Percentiles rank a stretch among this genome's conserved stretches.
Conservation (phyloP, 2,113 vertebrate species). For the Corapipo altera region DNA sequence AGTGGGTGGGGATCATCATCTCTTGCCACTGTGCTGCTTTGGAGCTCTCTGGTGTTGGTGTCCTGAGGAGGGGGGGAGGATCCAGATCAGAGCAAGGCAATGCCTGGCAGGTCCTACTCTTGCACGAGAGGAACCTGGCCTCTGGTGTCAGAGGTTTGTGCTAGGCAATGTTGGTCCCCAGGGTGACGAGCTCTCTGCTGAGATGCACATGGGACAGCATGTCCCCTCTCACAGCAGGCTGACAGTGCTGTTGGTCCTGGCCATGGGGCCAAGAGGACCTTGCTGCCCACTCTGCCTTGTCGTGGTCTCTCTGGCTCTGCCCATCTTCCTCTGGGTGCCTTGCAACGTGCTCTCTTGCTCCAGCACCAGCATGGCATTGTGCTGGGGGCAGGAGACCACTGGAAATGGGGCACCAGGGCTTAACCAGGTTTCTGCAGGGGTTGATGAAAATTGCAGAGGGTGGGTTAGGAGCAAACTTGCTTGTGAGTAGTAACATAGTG, state of each 20-base stretch:
- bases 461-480: not conserved
- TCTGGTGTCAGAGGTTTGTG: not conserved
- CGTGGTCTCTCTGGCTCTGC: not conserved
- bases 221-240: not conserved
- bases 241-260: not conserved
- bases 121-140: fast-evolving
- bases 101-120: not conserved
- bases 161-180: not conserved
- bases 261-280: not conserved
- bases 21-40: not conserved
- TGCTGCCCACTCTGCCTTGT: not conserved
- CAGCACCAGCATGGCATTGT: not conserved
- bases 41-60: not conserved
- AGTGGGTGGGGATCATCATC: not conserved
- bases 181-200: not conserved
- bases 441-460: not conserved
- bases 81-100: not conserved
- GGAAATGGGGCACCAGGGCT: not conserved
- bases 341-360: not conserved
- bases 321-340: not conserved
- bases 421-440: not conserved
- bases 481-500: not conserved
- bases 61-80: not conserved
- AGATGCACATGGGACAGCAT: not conserved
- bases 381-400: not conserved